These are phyloP conservation scores for Lasiurus cinereus DNA, from an alignment of 2,113 vertebrate genomes.

Conservation along the genomic window DNA sequence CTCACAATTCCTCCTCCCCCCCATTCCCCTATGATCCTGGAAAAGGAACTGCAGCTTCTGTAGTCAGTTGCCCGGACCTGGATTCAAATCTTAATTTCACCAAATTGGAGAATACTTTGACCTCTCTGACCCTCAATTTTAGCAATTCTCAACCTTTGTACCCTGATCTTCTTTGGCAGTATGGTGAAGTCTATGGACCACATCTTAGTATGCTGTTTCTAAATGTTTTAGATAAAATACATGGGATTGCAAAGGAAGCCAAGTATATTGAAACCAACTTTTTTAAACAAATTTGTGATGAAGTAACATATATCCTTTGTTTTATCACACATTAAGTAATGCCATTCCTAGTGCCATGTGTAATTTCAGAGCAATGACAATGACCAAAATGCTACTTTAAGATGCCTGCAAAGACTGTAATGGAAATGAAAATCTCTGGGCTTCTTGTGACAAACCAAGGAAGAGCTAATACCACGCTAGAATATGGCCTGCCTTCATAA, in stretches of 20 bases:
- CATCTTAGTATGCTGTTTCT: background rate
- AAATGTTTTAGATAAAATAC: background rate
- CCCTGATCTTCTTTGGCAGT: background rate
- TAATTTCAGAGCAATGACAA: background rate
- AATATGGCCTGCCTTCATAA: background rate
- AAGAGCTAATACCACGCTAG: background rate
- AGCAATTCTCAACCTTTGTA: background rate
- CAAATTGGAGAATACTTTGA: background rate
- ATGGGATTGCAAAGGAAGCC: background rate
- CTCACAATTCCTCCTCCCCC: background rate
- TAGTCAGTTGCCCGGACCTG: background rate
- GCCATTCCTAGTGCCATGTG: background rate
- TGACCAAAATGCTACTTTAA: background rate
- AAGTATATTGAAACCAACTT: conserved; percentile 1
- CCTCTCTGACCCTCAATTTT: background rate
- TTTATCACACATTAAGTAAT: background rate
- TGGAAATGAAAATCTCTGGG: background rate
- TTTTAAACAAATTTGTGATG: background rate
- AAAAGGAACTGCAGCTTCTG: background rate
- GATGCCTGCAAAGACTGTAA: background rate
- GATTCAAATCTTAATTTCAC: background rate
- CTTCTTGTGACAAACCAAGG: background rate
- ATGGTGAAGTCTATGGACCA: background rate
- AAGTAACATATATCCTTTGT: background rate
- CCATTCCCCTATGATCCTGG: background rate